Evolutionary conservation across 2,113 vertebrate species (phyloP), one percentile per base, ranked within the genome.

Genomic region (Sinocyclocheilus grahami): DNA sequence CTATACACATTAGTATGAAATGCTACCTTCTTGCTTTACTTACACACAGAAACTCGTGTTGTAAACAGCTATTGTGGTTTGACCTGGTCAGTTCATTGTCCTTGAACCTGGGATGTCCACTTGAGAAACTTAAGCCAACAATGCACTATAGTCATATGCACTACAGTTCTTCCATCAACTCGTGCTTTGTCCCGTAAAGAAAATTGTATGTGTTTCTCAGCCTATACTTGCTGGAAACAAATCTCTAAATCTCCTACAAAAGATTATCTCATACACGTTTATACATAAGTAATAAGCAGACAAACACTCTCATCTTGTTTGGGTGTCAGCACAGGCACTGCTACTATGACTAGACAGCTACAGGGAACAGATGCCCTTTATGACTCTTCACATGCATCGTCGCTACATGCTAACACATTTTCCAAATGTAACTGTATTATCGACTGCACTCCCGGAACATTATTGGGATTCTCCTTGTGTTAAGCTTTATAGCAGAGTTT

Each of bases 351-450:
- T 51, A 69, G 65, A 75, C 85, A 86, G 51, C 33, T 65, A 48
- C 55, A 33, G 76, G 30, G 78, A 48, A 78, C 72, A 63, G 46
- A 72, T 83, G 9, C 62, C 79, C 37, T 65, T 77, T 76, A 85
- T 72, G 27, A 42, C 76, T 14, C 42, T 65, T 27, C 63, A 48
- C 39, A 69, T 78, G 60, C 83, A 62, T 71, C 69, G 75, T 46
- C 58, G 2, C 71, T 18, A 16, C 62, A 72, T n/a, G 18, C 78
- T 88, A 42, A 81, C 78, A 71, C 30, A n/a, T 37, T 65, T 48
- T 72, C 79, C 60, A 71, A 71, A 60, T 24, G 33, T 78, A 67
- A 84, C 78, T 82, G 53, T 60, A 5, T 60, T 78, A 85, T 53
- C n/a, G 62, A 51, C 58, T 55, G 22, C 18, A 80, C 12, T 16